Percentiles rank a stretch among this genome's conserved stretches.
Evolutionary conservation across 2,888 invertebrate species (phyloP).

Genomic region (Pachymerium ferrugineum): DNA sequence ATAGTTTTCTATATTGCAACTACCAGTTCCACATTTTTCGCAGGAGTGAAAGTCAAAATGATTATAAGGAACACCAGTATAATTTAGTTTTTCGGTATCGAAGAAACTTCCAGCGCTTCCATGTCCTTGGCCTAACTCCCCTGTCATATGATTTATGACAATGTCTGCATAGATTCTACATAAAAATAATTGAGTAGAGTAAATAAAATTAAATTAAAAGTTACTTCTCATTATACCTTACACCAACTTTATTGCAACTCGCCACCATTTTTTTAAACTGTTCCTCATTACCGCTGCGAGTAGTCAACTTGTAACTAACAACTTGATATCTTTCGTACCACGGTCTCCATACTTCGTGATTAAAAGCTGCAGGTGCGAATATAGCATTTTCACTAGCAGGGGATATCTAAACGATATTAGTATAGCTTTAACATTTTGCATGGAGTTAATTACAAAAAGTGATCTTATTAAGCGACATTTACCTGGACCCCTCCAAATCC

Average conservation of each 20-base stretch:
- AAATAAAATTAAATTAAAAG: too few species aligned
- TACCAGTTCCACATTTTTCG: constrained; percentile 50
- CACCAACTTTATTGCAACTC: constrained; percentile 48
- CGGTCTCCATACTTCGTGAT: constrained; percentile 39
- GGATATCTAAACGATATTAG: constrained; percentile 56
- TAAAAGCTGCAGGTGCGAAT: constrained; percentile 44
- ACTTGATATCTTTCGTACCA: constrained; percentile 51
- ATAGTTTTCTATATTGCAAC: constrained; percentile 58
- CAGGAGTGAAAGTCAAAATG: constrained; percentile 58
- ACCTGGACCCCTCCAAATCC: constrained; percentile 71
- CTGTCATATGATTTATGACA: constrained; percentile 82
- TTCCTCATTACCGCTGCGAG: constrained; percentile 46
- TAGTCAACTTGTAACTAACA: constrained; percentile 47
- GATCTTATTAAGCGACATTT: too few species aligned
- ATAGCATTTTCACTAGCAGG: constrained; percentile 68
- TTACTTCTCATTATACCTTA: too few species aligned
- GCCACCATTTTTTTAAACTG: constrained; percentile 48
- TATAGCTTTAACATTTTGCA: not conserved
- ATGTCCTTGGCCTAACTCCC: constrained; percentile 47
- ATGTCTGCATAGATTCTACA: constrained; percentile 69
- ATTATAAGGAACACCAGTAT: constrained; percentile 62
- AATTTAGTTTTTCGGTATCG: constrained; percentile 53
- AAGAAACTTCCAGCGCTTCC: constrained; percentile 58
- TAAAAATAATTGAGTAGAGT: not conserved
- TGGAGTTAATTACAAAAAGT: not conserved